phyloP scores from a whole-genome alignment of 2,888 invertebrate species.

The Philereme transversata region DNA sequence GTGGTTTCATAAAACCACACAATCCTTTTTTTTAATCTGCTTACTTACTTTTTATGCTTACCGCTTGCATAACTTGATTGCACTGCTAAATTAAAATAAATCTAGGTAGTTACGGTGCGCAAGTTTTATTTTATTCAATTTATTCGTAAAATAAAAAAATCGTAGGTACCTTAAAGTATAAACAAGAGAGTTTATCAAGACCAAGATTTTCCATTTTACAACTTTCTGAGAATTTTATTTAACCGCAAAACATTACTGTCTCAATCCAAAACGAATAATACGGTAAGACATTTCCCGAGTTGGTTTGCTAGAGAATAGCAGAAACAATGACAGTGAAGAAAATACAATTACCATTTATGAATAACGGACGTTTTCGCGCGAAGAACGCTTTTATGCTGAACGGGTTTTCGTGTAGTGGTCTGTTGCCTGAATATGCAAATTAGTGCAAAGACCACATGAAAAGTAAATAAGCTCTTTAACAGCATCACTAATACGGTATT shows the following conservation, averaged over 20 bases:
- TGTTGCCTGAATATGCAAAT: background rate
- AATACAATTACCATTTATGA: conserved; percentile 41
- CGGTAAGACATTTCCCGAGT: conserved; percentile 17
- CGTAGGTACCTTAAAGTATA: no score
- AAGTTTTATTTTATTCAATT: no score
- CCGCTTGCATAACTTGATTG: no score
- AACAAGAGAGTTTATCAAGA: no score
- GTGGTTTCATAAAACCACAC: no score
- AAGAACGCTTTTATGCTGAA: conserved; percentile 4
- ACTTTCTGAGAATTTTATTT: background rate
- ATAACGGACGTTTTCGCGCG: conserved; percentile 33
- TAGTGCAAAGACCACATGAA: conserved; percentile 4
- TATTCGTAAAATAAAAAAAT: no score
- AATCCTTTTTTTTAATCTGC: no score
- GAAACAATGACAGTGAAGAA: conserved; percentile 36
- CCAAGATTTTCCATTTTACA: background rate
- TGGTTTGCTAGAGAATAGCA: conserved; percentile 27
- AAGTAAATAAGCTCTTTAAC: background rate
- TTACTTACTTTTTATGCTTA: no score
- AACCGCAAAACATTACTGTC: conserved; percentile 1
- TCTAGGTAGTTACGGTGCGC: no score
- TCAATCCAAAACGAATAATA: conserved; percentile 21
- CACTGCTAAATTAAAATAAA: no score
- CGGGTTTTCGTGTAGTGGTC: background rate
- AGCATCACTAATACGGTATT: no score